phyloP scores from a whole-genome alignment of 2,113 vertebrate species.

The Prionailurus viverrinus region DNA sequence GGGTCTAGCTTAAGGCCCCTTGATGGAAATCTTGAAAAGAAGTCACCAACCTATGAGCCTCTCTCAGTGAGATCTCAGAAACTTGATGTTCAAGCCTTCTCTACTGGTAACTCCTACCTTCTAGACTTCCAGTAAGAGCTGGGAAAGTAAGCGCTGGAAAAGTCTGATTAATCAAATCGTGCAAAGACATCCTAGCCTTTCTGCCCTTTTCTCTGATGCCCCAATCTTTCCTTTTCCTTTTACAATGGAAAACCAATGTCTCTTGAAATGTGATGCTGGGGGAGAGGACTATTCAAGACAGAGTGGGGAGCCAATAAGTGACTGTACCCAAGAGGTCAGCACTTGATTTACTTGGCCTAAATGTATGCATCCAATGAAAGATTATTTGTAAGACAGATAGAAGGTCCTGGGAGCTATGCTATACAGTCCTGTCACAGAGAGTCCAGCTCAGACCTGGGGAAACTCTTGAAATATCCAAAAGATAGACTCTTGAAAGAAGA shows the following conservation, averaged over 20 bases:
- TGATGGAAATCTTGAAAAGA: background rate
- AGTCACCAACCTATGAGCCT: background rate
- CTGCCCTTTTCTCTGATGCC: background rate
- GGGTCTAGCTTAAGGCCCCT: background rate
- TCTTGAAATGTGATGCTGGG: background rate
- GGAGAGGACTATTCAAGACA: background rate
- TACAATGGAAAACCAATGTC: background rate
- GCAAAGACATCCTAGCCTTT: background rate
- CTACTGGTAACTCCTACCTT: background rate
- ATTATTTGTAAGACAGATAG: background rate
- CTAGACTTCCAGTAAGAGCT: background rate
- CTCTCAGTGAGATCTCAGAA: background rate
- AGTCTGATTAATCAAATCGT: background rate
- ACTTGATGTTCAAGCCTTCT: background rate
- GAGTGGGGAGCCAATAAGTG: background rate
- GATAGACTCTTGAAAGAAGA: background rate
- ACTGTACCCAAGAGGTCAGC: background rate
- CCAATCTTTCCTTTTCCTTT: background rate
- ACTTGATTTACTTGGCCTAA: background rate
- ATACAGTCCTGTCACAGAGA: background rate
- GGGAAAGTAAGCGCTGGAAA: background rate
- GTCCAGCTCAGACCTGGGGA: background rate
- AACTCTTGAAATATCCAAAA: slow-evolving; percentile 6
- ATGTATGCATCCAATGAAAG: background rate
- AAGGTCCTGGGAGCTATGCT: background rate